phyloP scores from a whole-genome alignment of 2,113 vertebrate species.

The Aptenodytes forsteri region DNA sequence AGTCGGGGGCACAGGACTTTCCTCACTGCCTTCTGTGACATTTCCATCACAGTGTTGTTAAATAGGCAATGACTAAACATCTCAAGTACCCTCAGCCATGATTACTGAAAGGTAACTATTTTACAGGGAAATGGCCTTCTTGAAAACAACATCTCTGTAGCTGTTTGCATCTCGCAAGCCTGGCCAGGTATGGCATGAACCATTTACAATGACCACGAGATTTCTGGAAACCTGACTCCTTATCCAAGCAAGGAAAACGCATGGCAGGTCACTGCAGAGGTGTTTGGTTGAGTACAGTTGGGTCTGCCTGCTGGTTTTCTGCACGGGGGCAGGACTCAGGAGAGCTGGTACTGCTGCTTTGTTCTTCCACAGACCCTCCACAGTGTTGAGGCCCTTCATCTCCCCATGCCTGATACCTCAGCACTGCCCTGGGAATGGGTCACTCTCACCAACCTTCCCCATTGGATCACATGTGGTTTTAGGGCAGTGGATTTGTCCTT shows the following conservation, averaged over 20 bases:
- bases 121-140: constrained; percentile 71
- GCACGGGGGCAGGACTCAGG: neutral
- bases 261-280: neutral
- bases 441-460: neutral
- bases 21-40: neutral
- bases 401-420: neutral
- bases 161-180: constrained; percentile 80
- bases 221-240: constrained; percentile 77
- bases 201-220: constrained; percentile 80
- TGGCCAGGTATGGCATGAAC: constrained; percentile 84
- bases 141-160: constrained; percentile 74
- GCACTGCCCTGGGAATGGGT: neutral
- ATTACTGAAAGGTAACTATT: neutral
- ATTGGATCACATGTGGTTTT: neutral
- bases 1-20: neutral
- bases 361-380: neutral
- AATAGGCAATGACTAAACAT: neutral
- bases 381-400: neutral
- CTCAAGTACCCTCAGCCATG: neutral
- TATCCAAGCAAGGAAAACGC: constrained; percentile 67
- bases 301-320: neutral
- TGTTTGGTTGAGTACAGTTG: neutral
- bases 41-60: neutral
- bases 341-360: neutral
- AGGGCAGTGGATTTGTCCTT: neutral